Percentiles rank a stretch among this genome's conserved stretches.
Conservation (phyloP, 2,888 invertebrate genomes). For the Euplexia lucipara region DNA sequence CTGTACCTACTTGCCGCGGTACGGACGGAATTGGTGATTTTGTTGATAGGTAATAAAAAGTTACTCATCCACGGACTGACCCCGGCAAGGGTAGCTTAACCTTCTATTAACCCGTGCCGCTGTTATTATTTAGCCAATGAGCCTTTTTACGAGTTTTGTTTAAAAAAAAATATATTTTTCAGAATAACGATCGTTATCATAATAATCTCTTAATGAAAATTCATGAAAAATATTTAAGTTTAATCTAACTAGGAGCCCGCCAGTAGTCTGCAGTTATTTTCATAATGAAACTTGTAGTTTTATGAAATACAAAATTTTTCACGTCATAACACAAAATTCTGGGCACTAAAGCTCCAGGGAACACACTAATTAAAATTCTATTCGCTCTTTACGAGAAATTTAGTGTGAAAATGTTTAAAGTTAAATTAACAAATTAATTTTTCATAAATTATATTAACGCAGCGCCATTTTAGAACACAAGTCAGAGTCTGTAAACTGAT, state of each 20-base stretch:
- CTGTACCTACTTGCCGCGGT: too few relatives aligned
- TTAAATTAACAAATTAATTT: slow-evolving; percentile 46
- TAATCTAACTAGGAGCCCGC: not conserved
- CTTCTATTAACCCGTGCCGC: too few relatives aligned
- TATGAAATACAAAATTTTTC: slow-evolving; percentile 22
- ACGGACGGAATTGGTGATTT: too few relatives aligned
- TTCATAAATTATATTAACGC: slow-evolving; percentile 40
- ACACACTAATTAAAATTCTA: slow-evolving; percentile 49
- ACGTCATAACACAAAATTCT: slow-evolving; percentile 10
- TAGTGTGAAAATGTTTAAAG: slow-evolving; percentile 42
- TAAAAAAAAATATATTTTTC: not conserved
- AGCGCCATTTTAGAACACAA: slow-evolving; percentile 41
- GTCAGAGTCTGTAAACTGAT: slow-evolving; percentile 62
- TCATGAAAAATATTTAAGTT: not conserved
- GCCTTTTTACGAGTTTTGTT: too few relatives aligned
- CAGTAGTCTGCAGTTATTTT: not conserved
- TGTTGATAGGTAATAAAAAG: too few relatives aligned
- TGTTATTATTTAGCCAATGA: too few relatives aligned
- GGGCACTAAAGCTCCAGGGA: slow-evolving; percentile 9
- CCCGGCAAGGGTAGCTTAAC: too few relatives aligned
- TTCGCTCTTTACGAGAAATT: slow-evolving; percentile 42
- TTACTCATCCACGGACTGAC: too few relatives aligned
- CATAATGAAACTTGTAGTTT: slow-evolving; percentile 5
- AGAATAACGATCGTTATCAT: too few relatives aligned
- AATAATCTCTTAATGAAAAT: not conserved